These are phyloP conservation scores for Blastobasis lacticolella DNA, from an alignment of 2,888 invertebrate species.

Conservation along the genomic window DNA sequence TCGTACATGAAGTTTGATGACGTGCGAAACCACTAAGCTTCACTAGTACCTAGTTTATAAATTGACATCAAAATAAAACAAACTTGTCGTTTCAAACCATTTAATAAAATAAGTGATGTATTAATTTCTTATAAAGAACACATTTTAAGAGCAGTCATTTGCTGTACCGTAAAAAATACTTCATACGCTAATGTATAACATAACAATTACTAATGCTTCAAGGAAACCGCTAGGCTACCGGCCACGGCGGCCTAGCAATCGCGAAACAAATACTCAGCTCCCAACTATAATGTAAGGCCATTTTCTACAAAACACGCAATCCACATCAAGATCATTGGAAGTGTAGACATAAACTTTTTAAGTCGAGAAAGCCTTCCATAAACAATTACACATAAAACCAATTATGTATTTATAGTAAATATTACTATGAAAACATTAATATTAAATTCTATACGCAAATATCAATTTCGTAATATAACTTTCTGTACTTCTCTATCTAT, in stretches of 20 bases:
- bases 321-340: constrained; percentile 38
- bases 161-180: constrained; percentile 33
- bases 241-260: too few species aligned
- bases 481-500: constrained; percentile 47
- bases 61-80: constrained; percentile 8
- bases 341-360: constrained; percentile 33
- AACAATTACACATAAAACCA: constrained; percentile 29
- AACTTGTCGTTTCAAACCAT: constrained; percentile 49
- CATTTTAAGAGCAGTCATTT: constrained; percentile 64
- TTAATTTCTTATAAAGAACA: constrained; percentile 65
- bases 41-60: background rate
- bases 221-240: too few species aligned
- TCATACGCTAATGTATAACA: constrained; percentile 6
- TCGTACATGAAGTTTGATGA: background rate
- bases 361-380: constrained; percentile 37
- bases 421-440: constrained; percentile 50
- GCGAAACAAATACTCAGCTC: constrained; percentile 8
- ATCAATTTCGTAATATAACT: constrained; percentile 41
- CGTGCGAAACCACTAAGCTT: too few species aligned
- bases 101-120: constrained; percentile 74
- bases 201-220: background rate
- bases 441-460: constrained; percentile 51
- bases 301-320: constrained; percentile 39
- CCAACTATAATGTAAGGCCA: constrained; percentile 31
- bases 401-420: constrained; percentile 29